phyloP scores from a whole-genome alignment of 2,797 vertebrate species.

The Sebastes oblongus region DNA sequence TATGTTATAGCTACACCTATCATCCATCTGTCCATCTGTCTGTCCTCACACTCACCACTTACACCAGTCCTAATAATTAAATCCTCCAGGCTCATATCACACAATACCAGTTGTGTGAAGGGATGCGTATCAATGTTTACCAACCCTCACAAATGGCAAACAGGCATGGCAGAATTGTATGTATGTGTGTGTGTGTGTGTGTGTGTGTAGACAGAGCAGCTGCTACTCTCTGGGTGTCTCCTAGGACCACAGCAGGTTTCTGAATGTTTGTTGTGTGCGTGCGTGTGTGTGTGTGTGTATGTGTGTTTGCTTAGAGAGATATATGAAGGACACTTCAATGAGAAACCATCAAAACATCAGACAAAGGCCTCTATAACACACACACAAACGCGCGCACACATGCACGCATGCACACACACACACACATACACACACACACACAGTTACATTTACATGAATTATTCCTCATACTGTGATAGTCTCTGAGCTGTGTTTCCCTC shows the following conservation, averaged over 20 bases:
- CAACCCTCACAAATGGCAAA: slow-evolving; percentile 36
- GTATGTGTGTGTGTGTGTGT: not conserved
- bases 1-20: not conserved
- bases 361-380: slow-evolving; percentile 71
- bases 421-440: not conserved
- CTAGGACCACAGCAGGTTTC: slow-evolving; percentile 41
- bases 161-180: slow-evolving; percentile 6
- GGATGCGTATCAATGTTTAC: slow-evolving; percentile 45
- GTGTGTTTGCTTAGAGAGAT: slow-evolving; percentile 6
- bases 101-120: slow-evolving; percentile 34
- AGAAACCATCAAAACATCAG: slow-evolving; percentile 26
- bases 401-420: not conserved
- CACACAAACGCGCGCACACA: not conserved
- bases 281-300: not conserved
- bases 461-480: not conserved
- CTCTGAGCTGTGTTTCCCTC: slow-evolving; percentile 60
- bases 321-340: slow-evolving; percentile 56
- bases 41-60: not conserved
- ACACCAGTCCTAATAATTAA: not conserved
- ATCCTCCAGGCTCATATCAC: slow-evolving; percentile 42
- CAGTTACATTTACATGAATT: not conserved
- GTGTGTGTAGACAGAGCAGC: slow-evolving; percentile 27
- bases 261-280: slow-evolving; percentile 17
- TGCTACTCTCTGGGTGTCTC: slow-evolving; percentile 51
- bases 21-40: not conserved